These are phyloP conservation scores for Ophioninae sp. DNA, from an alignment of 2,888 invertebrate species.

Conservation along the genomic window DNA sequence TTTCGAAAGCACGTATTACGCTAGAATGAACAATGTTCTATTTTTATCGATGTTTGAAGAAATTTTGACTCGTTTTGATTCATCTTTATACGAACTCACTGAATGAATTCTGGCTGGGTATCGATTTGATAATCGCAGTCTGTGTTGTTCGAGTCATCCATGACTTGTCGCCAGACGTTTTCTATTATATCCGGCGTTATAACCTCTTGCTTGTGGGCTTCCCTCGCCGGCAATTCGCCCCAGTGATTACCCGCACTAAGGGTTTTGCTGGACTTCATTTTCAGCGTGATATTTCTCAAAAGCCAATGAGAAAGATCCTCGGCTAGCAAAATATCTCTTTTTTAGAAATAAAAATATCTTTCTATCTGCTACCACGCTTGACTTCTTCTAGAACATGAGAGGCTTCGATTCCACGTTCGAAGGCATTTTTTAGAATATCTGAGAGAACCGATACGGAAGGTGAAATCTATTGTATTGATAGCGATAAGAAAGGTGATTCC, in stretches of 20 bases:
- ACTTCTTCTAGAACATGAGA: background rate
- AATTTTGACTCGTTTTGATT: background rate
- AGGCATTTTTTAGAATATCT: background rate
- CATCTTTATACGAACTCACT: constrained; percentile 67
- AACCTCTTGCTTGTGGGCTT: constrained; percentile 78
- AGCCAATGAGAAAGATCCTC: background rate
- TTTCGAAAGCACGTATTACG: background rate
- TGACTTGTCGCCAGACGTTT: constrained; percentile 79
- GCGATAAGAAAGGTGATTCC: constrained; percentile 23
- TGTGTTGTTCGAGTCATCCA: constrained; percentile 75
- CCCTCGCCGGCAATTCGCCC: constrained; percentile 77
- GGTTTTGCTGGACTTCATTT: constrained; percentile 77
- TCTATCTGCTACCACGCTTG: background rate
- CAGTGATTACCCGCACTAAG: constrained; percentile 68
- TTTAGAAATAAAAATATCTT: background rate
- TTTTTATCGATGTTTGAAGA: too few species aligned
- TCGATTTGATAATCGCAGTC: constrained; percentile 77
- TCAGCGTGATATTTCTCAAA: constrained; percentile 25
- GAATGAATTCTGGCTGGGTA: constrained; percentile 75
- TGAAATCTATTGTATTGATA: background rate
- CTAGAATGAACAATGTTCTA: too few species aligned
- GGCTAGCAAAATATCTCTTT: background rate
- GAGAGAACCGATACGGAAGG: background rate
- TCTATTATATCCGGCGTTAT: constrained; percentile 79
- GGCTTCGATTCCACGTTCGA: background rate